These are phyloP conservation scores for Solenodon paradoxus DNA, from an alignment of 2,113 vertebrate genomes.

Conservation along the genomic window DNA sequence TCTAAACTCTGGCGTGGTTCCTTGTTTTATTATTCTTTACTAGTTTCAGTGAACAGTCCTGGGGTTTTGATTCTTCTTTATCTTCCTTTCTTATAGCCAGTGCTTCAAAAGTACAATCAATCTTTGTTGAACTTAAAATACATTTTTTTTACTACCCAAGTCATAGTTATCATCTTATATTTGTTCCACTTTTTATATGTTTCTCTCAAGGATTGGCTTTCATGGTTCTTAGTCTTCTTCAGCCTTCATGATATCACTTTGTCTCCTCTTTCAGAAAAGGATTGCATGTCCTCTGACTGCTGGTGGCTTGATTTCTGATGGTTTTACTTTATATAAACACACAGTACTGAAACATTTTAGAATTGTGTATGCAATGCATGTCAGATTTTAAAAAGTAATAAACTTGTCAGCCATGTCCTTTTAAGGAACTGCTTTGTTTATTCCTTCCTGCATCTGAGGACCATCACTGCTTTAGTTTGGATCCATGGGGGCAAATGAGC, in stretches of 20 bases:
- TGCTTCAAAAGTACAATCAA: constrained; percentile 4
- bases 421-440: constrained; percentile 61
- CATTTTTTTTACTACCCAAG: neutral
- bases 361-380: constrained; percentile 8
- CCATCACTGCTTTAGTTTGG: constrained; percentile 51
- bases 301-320: neutral
- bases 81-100: neutral
- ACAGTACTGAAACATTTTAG: neutral
- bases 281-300: neutral
- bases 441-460: constrained; percentile 32
- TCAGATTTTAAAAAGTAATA: constrained; percentile 35
- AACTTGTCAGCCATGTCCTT: constrained; percentile 38
- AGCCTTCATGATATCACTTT: neutral
- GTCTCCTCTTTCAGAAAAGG: neutral
- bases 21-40: neutral
- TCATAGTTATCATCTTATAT: neutral
- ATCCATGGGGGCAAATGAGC: constrained; percentile 60
- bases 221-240: constrained; percentile 19
- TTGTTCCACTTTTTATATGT: neutral
- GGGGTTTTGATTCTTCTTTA: neutral
- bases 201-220: constrained; percentile 1
- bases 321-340: neutral
- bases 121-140: constrained; percentile 32
- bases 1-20: neutral
- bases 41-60: neutral